Base-by-base conservation (phyloP, 2,888 invertebrate species). In the Dynastes hyllus region DNA sequence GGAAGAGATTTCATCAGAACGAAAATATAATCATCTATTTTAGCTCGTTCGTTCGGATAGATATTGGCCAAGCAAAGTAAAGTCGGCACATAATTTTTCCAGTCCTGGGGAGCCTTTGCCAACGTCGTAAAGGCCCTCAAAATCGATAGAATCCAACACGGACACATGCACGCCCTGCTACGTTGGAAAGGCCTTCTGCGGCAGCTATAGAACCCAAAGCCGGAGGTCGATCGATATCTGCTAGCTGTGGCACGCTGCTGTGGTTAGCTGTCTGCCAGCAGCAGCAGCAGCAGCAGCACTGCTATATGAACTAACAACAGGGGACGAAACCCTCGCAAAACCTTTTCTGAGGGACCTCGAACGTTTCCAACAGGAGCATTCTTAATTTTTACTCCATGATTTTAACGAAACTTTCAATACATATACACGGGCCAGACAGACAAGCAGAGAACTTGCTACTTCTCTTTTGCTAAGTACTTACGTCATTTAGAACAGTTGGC, bases 371-470 rank as follows among this genome's bases (percentile, higher is more conserved):
- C 66, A 51, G 69, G 27, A 69, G 69, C 51, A 69, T 22, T 69
- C n/a, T n/a, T n/a, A n/a, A n/a, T n/a, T n/a, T n/a, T 37, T 61
- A 75, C 50, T 75, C 58, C 71, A 67, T 45, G 40, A 69, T 75
- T 75, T 61, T 45, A 75, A 27, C 61, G 73, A 75, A 75, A 75
- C 61, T 75, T 75, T 75, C 73, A 61, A 75, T 75, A 75, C 61
- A 75, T 61, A 58, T 22, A 58, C 55, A 4, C 32, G 32, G 32
- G 55, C 55, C 55, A 58, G 55, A 9, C 55, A 45, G 45, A 45
- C 45, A 8, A 45, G 45, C 11, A 45, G 45, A 58, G 55, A 58
- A 58, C 27, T 58, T 58, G 55, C 55, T 58, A 22, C n/a, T 58
- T 16, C 55, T 58, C 45, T 45, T 67, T 22, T 45, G 45, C 45